phyloP scores from a whole-genome alignment of 1,140 invertebrate species.

The Chymomyza costata region DNA sequence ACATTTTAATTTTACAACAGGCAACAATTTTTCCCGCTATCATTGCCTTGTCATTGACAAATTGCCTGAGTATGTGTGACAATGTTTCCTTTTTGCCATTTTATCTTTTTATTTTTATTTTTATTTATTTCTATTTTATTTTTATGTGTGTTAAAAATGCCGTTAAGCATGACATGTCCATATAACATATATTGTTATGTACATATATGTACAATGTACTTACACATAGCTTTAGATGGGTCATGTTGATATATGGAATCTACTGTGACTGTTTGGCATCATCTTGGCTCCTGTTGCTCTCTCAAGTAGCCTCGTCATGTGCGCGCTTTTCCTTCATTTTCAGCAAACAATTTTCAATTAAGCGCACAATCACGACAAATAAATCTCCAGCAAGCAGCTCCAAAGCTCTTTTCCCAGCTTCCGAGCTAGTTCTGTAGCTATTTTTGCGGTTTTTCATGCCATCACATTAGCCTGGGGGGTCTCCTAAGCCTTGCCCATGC shows the following conservation, averaged over 20 bases:
- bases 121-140: too few relatives aligned
- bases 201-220: too few relatives aligned
- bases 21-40: conserved; percentile 48
- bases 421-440: neutral
- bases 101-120: too few relatives aligned
- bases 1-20: conserved; percentile 63
- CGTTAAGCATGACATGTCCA: conserved; percentile 30
- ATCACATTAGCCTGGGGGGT: too few relatives aligned
- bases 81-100: conserved; percentile 6
- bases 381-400: conserved; percentile 63
- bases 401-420: neutral
- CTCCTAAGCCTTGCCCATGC: too few relatives aligned
- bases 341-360: conserved; percentile 72
- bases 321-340: conserved; percentile 5
- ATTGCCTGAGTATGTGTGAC: conserved; percentile 46
- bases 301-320: conserved; percentile 35
- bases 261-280: neutral
- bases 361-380: conserved; percentile 69
- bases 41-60: conserved; percentile 58
- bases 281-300: conserved; percentile 48
- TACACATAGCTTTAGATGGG: conserved; percentile 34
- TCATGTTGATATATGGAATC: conserved; percentile 52
- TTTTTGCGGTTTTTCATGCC: neutral
- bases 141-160: conserved; percentile 39
- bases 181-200: too few relatives aligned